Conservation (phyloP, 2,113 vertebrate species). For the Brevimyrus niger region DNA sequence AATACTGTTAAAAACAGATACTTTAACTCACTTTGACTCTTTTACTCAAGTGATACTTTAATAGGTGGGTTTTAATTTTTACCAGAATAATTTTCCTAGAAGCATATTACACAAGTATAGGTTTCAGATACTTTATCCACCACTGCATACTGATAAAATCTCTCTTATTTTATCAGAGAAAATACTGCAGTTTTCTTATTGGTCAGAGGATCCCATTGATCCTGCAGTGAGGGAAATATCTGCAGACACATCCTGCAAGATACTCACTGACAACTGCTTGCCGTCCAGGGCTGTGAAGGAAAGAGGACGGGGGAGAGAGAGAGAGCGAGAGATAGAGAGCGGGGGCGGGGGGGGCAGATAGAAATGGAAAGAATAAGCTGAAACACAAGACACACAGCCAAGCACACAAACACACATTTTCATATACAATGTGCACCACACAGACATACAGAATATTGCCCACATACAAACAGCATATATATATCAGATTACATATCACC, state of each 20-base stretch:
- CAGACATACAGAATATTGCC: not conserved
- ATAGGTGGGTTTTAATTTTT: not conserved
- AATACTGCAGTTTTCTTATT: not conserved
- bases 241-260: constrained; percentile 29
- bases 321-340: constrained; percentile 39
- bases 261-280: constrained; percentile 69
- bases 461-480: not conserved
- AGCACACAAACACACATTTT: constrained; percentile 35
- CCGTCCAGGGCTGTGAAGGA: constrained; percentile 64
- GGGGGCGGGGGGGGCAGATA: constrained; percentile 37
- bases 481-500: not conserved
- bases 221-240: not conserved
- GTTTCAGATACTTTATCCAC: not conserved
- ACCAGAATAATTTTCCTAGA: not conserved
- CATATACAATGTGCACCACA: constrained; percentile 13
- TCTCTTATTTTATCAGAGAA: not conserved
- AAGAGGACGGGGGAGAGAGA: constrained; percentile 44
- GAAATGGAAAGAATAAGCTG: constrained; percentile 47
- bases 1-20: not conserved
- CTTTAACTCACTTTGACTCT: not conserved
- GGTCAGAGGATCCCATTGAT: not conserved
- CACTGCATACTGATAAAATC: not conserved
- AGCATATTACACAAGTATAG: not conserved
- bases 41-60: not conserved
- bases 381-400: constrained; percentile 39